Evolutionary conservation across 2,888 invertebrate genomes (phyloP).

Genomic region (Neuroscelio doddi): DNA sequence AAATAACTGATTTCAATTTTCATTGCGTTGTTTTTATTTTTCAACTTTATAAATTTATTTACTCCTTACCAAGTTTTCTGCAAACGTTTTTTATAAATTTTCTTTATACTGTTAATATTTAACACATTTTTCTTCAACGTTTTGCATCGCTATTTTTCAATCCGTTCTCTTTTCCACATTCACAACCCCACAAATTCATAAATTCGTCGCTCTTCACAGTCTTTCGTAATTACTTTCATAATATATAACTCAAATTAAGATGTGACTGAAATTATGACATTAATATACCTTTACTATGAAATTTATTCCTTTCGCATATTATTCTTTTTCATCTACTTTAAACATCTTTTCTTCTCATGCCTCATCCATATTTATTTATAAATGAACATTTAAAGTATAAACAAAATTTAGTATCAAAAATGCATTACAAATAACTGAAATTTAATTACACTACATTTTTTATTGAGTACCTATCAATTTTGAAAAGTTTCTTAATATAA

Average conservation of each 20-base stretch:
- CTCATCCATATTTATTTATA: too few species aligned
- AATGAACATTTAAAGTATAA: too few species aligned
- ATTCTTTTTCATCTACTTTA: background rate
- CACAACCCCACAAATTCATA: background rate
- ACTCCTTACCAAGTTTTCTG: too few species aligned
- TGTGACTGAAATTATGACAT: background rate
- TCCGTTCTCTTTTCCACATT: background rate
- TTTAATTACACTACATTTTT: too few species aligned
- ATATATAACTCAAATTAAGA: background rate
- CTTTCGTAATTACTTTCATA: background rate
- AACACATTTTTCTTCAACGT: background rate
- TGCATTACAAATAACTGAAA: too few species aligned
- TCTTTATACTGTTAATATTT: background rate
- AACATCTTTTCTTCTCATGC: background rate
- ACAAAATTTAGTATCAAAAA: too few species aligned
- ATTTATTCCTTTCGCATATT: background rate
- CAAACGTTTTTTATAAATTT: background rate
- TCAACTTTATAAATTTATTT: background rate
- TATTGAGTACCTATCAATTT: too few species aligned
- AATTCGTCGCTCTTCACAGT: background rate
- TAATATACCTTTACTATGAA: background rate
- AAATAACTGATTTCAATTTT: background rate
- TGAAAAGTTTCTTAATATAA: too few species aligned
- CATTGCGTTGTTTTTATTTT: background rate
- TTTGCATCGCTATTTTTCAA: background rate